Evolutionary conservation across 2,113 vertebrate species (phyloP), one percentile per base, ranked within the genome.

Genomic region (Mastomys coucha): DNA sequence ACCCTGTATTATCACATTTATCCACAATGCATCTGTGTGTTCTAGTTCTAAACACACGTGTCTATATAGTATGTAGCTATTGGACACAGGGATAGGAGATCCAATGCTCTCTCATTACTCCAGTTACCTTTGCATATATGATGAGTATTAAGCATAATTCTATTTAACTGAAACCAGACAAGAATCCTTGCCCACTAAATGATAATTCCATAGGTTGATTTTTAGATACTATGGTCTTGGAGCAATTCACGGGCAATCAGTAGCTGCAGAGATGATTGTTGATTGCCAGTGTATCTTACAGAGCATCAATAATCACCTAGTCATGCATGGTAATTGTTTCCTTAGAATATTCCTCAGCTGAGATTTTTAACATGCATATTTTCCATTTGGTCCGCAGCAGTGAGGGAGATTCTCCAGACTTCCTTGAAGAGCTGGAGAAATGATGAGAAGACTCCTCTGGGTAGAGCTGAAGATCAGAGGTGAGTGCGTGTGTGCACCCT

Each of bases 341-440:
- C 72, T 56, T 31, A 53, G 45, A 94, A 19, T 4, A 1, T 39
- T 92, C 93, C 73, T 86, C 73, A n/a, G 31, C 26, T 33, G 87
- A 91, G 26, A 89, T 45, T 12, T 58, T 92, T 72, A 91, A 93
- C 14, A 63, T 0, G 33, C 3, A 9, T 16, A 3, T 26, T 91
- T 89, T 88, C 58, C 60, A 89, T 96, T 56, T 98, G 5, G 45
- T 97, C 67, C 92, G 4, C 89, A 96, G 97, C 98, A 99, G 98
- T 98, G 99, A 99, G 97, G 99, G 99, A 98, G 99, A 99, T 90
- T 97, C 99, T 20, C 92, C 98, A 93, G 99, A 98, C 45, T 98
- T 99, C 96, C 98, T 96, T 42, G 99, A 99, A 80, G 99, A 99
- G 94, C 97, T 99, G 96, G 98, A 98, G 99, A 98, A 99, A 97